Percentiles rank a stretch among this genome's conserved stretches.
phyloP scores from a whole-genome alignment of 2,797 vertebrate genomes.

The Odontamblyopus lacepedii region DNA sequence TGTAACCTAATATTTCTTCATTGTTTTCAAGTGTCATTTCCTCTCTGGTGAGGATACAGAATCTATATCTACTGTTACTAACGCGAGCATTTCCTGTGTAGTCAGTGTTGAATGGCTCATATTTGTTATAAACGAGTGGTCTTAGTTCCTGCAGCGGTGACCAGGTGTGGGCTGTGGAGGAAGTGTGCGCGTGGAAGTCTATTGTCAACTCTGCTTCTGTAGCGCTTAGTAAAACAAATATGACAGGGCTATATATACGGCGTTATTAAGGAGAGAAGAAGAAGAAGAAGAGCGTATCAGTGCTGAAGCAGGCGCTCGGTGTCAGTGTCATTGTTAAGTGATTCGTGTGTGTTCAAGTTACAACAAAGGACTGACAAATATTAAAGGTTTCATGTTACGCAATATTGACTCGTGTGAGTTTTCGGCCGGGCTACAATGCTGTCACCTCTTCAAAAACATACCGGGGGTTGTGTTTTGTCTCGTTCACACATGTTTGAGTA shows the following conservation, averaged over 20 bases:
- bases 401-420: too few species aligned
- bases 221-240: conserved; percentile 44
- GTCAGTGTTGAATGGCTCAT: conserved; percentile 15
- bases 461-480: too few species aligned
- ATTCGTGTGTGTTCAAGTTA: not conserved
- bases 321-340: not conserved
- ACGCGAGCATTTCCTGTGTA: conserved; percentile 53
- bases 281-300: not conserved
- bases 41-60: conserved; percentile 35
- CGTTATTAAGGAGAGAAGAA: too few species aligned
- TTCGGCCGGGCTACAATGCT: too few species aligned
- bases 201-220: conserved; percentile 60
- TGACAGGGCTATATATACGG: not conserved
- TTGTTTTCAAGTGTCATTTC: conserved; percentile 35
- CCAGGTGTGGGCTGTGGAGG: conserved; percentile 76
- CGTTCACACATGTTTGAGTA: too few species aligned
- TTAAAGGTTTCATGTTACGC: not conserved
- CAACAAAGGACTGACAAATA: not conserved
- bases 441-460: too few species aligned
- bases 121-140: conserved; percentile 55
- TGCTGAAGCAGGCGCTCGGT: not conserved
- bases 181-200: conserved; percentile 69
- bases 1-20: conserved; percentile 7
- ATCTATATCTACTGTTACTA: conserved; percentile 43
- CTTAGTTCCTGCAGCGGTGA: conserved; percentile 73